Conservation (phyloP, 2,888 invertebrate species). For the Drosophila basisetae region DNA sequence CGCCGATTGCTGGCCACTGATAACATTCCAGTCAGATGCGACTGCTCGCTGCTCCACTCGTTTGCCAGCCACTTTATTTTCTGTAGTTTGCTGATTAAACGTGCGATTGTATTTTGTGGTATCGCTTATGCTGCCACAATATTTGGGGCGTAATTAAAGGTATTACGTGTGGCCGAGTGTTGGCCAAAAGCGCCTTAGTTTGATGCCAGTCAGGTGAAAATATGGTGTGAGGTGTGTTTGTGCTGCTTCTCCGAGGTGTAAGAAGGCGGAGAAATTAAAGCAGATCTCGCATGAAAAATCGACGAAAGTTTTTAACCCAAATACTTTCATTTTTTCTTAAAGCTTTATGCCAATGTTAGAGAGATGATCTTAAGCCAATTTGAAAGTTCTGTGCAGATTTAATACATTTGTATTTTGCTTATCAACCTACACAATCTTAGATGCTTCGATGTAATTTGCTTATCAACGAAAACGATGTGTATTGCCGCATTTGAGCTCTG, state of each 20-base stretch:
- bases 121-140: slow-evolving; percentile 51
- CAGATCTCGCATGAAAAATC: neutral
- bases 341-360: neutral
- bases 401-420: neutral
- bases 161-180: slow-evolving; percentile 62
- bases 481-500: neutral
- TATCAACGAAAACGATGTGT: neutral
- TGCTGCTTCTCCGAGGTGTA: slow-evolving; percentile 17
- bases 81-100: slow-evolving; percentile 75
- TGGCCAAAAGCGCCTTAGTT: slow-evolving; percentile 39
- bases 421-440: neutral
- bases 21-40: slow-evolving; percentile 66
- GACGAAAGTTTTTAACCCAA: slow-evolving; percentile 16
- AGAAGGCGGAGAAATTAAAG: slow-evolving; percentile 49
- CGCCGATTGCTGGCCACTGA: slow-evolving; percentile 60
- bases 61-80: slow-evolving; percentile 43
- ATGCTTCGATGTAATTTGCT: neutral
- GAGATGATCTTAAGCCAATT: neutral
- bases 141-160: slow-evolving; percentile 80
- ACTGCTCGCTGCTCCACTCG: slow-evolving; percentile 6
- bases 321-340: neutral
- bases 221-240: slow-evolving; percentile 21
- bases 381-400: neutral
- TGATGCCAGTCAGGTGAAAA: slow-evolving; percentile 39
- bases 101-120: slow-evolving; percentile 63